Base-by-base conservation (phyloP, 2,113 vertebrate genomes). In the Sphyrna mokarran region DNA sequence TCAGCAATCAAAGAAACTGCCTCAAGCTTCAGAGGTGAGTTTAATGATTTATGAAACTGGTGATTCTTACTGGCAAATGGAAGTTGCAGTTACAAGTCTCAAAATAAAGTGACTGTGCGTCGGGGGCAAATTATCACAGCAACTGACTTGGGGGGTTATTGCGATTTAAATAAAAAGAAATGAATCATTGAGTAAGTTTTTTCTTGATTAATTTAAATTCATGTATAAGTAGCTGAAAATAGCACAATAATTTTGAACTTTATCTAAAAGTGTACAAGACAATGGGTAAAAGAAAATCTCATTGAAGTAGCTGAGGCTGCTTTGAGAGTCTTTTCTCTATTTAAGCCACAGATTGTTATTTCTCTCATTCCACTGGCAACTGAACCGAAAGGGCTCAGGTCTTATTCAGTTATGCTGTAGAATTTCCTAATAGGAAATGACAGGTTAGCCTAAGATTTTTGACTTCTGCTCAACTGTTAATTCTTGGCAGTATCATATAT, bases 311-410 rank as follows among this genome's bases (percentile, higher is more conserved):
- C 40, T 3, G 11, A 70, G 13, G 9, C 40, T 95, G 66, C 26
- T 68, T 95, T 18, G 63, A 94, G 63, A 40, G 20, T 9, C 37
- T 69, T 43, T 76, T 26, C 69, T 48, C 69, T 54, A 54, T 14
- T 95, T 95, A 72, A 48, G 69, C 94, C 43, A 70, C 16, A 69
- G 68, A 95, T 72, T 43, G 48, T 68, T 72, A 40, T 16, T 54
- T 33, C 18, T 48, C 72, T 70, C 11, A 76, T 95, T 72, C 43
- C 10, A 72, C 40, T 72, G 69, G 72, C 43, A 95, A 54, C 69
- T 54, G 66, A 95, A 95, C 94, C 69, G 72, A n/a, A 72, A 95
- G 13, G 40, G 18, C 22, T 94, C n/a, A 94, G 70, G 93, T 33
- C 43, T 94, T 70, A 29, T 95, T 95, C 23, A 54, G 40, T 40